These are phyloP conservation scores for Aproaerema taeniolella DNA, from an alignment of 2,888 invertebrate genomes.

Conservation along the genomic window DNA sequence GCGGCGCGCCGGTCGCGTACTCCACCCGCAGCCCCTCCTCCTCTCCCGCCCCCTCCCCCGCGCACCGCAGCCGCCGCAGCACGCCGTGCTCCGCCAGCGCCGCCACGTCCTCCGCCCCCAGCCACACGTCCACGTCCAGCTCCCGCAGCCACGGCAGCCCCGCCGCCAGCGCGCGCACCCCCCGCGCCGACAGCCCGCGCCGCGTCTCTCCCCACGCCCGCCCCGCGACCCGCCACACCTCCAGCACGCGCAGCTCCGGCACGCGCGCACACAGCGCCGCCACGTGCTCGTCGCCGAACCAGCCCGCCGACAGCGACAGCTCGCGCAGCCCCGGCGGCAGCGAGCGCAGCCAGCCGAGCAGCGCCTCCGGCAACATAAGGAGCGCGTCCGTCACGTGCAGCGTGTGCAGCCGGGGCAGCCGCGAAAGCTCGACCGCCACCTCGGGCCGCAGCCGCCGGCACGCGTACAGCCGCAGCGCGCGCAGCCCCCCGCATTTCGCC, in stretches of 20 bases:
- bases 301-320: too few relatives aligned
- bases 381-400: slow-evolving; percentile 35
- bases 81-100: slow-evolving; percentile 9
- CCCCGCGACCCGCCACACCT: slow-evolving; percentile 27
- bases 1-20: background rate
- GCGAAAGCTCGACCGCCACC: slow-evolving; percentile 20
- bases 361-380: slow-evolving; percentile 22
- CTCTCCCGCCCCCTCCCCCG: too few relatives aligned
- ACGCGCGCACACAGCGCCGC: too few relatives aligned
- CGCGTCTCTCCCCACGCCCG: too few relatives aligned
- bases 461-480: slow-evolving; percentile 30
- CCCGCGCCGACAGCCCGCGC: slow-evolving; percentile 16
- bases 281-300: too few relatives aligned
- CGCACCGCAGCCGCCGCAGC: too few relatives aligned
- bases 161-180: slow-evolving; percentile 17
- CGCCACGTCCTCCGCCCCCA: slow-evolving; percentile 14
- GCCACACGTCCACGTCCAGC: slow-evolving; percentile 20
- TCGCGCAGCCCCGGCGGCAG: too few relatives aligned
- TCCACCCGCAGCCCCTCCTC: background rate
- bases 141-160: slow-evolving; percentile 16
- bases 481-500: slow-evolving; percentile 26
- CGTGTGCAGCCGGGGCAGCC: slow-evolving; percentile 20
- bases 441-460: slow-evolving; percentile 31
- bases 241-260: slow-evolving; percentile 20
- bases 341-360: slow-evolving; percentile 4